Evolutionary conservation across 2,797 vertebrate species (phyloP).

Genomic region (Hybognathus amarus): DNA sequence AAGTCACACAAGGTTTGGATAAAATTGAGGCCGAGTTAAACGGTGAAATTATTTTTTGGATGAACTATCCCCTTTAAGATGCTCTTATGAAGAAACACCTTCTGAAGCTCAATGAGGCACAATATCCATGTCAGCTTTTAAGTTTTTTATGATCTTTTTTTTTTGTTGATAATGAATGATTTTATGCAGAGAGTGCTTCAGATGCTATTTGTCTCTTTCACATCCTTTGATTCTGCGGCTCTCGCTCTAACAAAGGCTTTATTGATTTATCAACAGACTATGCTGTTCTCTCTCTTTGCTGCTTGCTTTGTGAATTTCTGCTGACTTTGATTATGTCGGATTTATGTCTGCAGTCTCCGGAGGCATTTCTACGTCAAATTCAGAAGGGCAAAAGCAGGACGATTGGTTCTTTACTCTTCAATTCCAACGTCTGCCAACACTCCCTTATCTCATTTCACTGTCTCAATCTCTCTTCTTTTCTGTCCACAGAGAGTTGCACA

Average conservation of each 20-base stretch:
- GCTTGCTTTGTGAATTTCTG: slow-evolving; percentile 32
- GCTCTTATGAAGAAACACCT: not conserved
- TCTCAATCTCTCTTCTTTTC: slow-evolving; percentile 8
- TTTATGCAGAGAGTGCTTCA: slow-evolving; percentile 26
- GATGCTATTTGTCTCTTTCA: slow-evolving; percentile 38
- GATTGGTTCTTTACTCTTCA: not conserved
- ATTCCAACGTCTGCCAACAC: slow-evolving; percentile 14
- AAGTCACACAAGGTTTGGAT: not conserved
- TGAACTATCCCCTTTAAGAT: not conserved
- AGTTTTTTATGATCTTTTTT: slow-evolving; percentile 18
- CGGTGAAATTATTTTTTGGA: not conserved
- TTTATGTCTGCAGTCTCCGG: slow-evolving; percentile 19
- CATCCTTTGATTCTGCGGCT: slow-evolving; percentile 26
- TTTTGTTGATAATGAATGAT: slow-evolving; percentile 31
- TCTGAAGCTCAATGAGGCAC: not conserved
- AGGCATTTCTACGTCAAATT: slow-evolving; percentile 27
- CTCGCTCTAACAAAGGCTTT: slow-evolving; percentile 34
- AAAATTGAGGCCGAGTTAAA: not conserved
- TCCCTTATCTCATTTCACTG: slow-evolving; percentile 32
- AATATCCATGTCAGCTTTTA: slow-evolving; percentile 1
- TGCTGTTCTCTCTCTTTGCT: slow-evolving; percentile 19
- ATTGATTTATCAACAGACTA: slow-evolving; percentile 50
- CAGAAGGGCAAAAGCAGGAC: slow-evolving; percentile 29
- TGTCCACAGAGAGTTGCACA: slow-evolving; percentile 85
- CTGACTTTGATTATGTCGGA: slow-evolving; percentile 40